These are phyloP conservation scores for Folsomia candida DNA, from an alignment of 2,888 invertebrate genomes.

Conservation along the genomic window DNA sequence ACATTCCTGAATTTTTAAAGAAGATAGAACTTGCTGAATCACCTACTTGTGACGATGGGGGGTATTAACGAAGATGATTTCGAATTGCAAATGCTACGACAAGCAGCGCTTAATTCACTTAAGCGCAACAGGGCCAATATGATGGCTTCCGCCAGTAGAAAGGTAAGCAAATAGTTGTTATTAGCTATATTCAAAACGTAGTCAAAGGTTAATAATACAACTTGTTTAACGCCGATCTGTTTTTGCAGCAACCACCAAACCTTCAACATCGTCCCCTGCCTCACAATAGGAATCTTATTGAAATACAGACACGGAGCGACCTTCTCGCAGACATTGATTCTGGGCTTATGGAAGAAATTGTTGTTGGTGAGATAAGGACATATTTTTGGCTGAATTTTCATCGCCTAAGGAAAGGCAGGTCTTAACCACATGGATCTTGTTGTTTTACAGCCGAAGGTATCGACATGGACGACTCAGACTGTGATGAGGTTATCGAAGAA, in stretches of 20 bases:
- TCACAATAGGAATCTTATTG: neutral
- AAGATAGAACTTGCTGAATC: no score
- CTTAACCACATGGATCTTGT: neutral
- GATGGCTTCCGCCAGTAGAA: neutral
- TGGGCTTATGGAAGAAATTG: neutral
- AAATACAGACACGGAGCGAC: neutral
- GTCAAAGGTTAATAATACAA: neutral
- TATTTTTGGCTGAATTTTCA: neutral
- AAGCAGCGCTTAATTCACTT: slow-evolving; percentile 9
- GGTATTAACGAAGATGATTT: slow-evolving; percentile 7
- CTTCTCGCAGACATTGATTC: neutral
- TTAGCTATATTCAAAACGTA: neutral
- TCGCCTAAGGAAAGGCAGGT: no score
- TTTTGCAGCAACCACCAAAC: neutral
- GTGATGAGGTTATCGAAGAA: slow-evolving; percentile 13
- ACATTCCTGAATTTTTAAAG: no score
- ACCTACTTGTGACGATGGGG: no score
- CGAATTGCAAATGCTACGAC: slow-evolving; percentile 9
- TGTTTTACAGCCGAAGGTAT: neutral
- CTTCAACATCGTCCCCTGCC: neutral
- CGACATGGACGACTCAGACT: slow-evolving; percentile 9
- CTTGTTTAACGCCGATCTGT: neutral
- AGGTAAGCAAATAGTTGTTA: neutral
- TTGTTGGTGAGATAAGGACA: neutral
- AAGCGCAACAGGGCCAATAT: slow-evolving; percentile 6